Conservation (phyloP, 1,140 invertebrate species). For the Drosophila sucinea region DNA sequence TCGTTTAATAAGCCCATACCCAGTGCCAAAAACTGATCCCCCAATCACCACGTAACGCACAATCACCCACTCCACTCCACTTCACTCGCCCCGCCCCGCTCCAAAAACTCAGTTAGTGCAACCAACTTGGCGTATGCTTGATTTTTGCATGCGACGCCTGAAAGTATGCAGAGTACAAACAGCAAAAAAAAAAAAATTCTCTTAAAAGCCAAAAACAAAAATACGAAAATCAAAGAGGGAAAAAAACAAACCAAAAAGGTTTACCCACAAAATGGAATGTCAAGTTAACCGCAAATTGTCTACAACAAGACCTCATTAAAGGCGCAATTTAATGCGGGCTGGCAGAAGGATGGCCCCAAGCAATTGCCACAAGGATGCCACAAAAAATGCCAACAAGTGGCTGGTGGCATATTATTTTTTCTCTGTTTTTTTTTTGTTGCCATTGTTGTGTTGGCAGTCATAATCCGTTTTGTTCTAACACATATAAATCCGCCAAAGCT, state of each 20-base stretch:
- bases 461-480: slow-evolving; percentile 52
- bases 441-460: slow-evolving; percentile 45
- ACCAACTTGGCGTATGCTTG: slow-evolving; percentile 15
- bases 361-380: slow-evolving; percentile 46
- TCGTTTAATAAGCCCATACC: slow-evolving; percentile 29
- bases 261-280: slow-evolving; percentile 8
- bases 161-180: neutral
- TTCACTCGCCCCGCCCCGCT: neutral
- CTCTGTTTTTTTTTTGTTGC: slow-evolving; percentile 15
- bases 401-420: slow-evolving; percentile 26
- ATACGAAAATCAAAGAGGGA: neutral
- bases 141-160: slow-evolving; percentile 13
- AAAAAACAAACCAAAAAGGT: slow-evolving; percentile 3
- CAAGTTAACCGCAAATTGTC: slow-evolving; percentile 40
- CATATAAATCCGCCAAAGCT: slow-evolving; percentile 61
- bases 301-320: slow-evolving; percentile 57
- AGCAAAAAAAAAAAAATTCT: neutral
- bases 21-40: neutral
- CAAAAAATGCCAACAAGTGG: slow-evolving; percentile 62
- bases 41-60: no score
- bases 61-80: no score
- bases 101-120: neutral
- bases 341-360: neutral
- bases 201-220: neutral
- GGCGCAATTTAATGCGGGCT: slow-evolving; percentile 41